Conservation (phyloP, 2,888 invertebrate species). For the Dasypogon diadema region DNA sequence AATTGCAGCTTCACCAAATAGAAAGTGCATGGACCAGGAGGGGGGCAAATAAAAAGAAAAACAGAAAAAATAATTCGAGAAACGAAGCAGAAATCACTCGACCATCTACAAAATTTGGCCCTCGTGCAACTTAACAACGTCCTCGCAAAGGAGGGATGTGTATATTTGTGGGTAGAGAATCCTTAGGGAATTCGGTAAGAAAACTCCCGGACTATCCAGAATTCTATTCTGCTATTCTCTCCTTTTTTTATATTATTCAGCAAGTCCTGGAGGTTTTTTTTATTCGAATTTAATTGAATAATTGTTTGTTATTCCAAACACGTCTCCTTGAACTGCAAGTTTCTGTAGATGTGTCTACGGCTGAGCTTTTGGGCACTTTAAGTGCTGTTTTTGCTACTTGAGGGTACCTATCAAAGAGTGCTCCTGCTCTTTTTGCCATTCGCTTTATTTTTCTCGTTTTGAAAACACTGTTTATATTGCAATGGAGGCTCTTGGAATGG, state of each 20-base stretch:
- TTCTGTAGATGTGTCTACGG: slow-evolving; percentile 54
- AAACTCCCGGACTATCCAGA: slow-evolving; percentile 22
- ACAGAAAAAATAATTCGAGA: slow-evolving; percentile 41
- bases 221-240: slow-evolving; percentile 20
- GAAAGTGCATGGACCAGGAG: slow-evolving; percentile 3
- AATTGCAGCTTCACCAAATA: slow-evolving; percentile 4
- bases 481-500: slow-evolving; percentile 31
- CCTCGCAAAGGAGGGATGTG: slow-evolving; percentile 10
- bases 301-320: slow-evolving; percentile 66
- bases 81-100: slow-evolving; percentile 55
- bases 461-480: slow-evolving; percentile 28
- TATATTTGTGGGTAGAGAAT: slow-evolving; percentile 27
- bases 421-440: slow-evolving; percentile 17
- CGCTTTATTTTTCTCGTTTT: slow-evolving; percentile 51
- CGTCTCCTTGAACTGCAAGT: slow-evolving; percentile 60
- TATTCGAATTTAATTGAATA: slow-evolving; percentile 68
- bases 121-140: slow-evolving; percentile 51
- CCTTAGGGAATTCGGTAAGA: slow-evolving; percentile 30
- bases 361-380: slow-evolving; percentile 54
- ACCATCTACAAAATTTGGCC: slow-evolving; percentile 51
- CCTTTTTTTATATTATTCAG: slow-evolving; percentile 43
- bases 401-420: slow-evolving; percentile 6
- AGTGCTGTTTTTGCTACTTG: slow-evolving; percentile 52
- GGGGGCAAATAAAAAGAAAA: slow-evolving; percentile 16
- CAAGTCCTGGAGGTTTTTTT: slow-evolving; percentile 59